Evolutionary conservation across 2,888 invertebrate species (phyloP).

Genomic region (Eupeodes luniger): DNA sequence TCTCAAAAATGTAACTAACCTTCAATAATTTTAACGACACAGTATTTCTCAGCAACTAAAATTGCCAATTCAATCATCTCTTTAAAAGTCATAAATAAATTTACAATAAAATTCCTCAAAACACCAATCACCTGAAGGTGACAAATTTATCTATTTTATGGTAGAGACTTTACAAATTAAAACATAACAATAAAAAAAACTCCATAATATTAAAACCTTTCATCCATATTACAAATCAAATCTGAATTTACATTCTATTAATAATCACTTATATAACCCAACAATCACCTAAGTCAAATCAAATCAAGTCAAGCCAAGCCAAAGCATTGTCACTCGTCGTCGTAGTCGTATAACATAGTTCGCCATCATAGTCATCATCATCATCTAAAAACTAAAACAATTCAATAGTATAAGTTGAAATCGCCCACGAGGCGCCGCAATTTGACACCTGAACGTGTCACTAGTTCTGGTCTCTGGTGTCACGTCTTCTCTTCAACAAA

Average conservation of each 20-base stretch:
- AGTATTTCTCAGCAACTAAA: too few species aligned
- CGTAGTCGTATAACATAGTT: too few species aligned
- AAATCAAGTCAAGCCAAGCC: too few species aligned
- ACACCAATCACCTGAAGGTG: too few species aligned
- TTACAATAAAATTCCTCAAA: too few species aligned
- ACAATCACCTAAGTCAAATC: neutral
- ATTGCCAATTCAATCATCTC: too few species aligned
- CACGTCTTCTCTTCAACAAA: slow-evolving; percentile 66
- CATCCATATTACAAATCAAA: slow-evolving; percentile 40
- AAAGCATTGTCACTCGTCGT: too few species aligned
- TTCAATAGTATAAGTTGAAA: neutral
- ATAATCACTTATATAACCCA: slow-evolving; percentile 55
- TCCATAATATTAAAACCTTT: neutral
- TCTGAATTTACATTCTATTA: slow-evolving; percentile 56
- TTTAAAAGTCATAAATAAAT: too few species aligned
- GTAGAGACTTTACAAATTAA: neutral
- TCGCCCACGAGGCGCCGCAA: slow-evolving; percentile 60
- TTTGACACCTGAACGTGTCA: slow-evolving; percentile 61
- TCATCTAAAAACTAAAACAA: neutral
- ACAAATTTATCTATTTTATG: too few species aligned
- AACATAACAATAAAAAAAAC: neutral
- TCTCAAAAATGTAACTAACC: too few species aligned
- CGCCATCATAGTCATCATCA: too few species aligned
- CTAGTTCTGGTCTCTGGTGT: slow-evolving; percentile 39
- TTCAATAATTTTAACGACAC: too few species aligned